Evolutionary conservation across 1,140 invertebrate species (phyloP).

Genomic region (Orius insidiosus): DNA sequence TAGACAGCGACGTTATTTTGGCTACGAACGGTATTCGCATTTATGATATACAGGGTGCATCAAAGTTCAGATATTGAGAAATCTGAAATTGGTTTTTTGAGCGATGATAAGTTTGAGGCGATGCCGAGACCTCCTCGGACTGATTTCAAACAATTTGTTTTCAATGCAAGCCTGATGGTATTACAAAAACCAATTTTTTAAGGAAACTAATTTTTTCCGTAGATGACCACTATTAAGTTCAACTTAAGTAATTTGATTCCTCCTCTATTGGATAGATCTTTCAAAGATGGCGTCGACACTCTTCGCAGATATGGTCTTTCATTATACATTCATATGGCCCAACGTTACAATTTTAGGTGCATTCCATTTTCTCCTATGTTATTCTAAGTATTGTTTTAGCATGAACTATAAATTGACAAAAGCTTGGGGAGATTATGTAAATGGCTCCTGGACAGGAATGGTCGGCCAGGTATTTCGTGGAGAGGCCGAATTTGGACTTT

Average conservation of each 20-base stretch:
- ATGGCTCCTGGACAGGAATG: constrained; percentile 11
- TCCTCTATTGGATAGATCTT: neutral
- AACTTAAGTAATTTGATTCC: neutral
- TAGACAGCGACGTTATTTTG: too few relatives aligned
- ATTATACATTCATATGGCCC: neutral
- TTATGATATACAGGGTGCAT: neutral
- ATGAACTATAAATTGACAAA: constrained; percentile 5
- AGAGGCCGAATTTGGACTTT: constrained; percentile 9
- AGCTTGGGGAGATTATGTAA: constrained; percentile 7
- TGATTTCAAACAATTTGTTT: too few relatives aligned
- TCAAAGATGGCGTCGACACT: neutral
- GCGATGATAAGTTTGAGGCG: too few relatives aligned
- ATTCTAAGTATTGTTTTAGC: neutral
- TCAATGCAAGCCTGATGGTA: too few relatives aligned
- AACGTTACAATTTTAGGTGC: neutral
- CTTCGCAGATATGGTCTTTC: neutral
- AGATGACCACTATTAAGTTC: neutral
- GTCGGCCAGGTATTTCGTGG: constrained; percentile 10
- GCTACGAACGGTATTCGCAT: neutral
- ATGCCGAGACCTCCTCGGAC: too few relatives aligned
- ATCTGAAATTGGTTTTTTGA: neutral
- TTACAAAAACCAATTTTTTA: neutral
- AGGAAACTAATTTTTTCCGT: neutral
- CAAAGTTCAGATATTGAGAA: too few relatives aligned
- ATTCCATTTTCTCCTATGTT: too few relatives aligned